These are phyloP conservation scores for Orestias chungarensis DNA, from an alignment of 2,797 vertebrate genomes.

Conservation along the genomic window DNA sequence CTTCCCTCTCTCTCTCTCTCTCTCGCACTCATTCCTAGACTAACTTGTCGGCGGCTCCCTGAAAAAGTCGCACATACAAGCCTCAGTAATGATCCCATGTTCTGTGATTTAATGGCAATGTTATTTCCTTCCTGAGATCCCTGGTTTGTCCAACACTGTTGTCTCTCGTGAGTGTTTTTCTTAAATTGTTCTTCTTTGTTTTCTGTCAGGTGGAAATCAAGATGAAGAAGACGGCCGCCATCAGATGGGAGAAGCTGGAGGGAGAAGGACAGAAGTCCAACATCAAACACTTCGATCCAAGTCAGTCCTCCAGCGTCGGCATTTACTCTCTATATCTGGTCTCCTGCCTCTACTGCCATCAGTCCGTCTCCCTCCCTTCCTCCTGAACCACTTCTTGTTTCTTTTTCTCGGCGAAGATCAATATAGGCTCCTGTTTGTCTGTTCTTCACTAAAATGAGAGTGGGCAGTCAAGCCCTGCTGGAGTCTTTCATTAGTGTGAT, in stretches of 20 bases:
- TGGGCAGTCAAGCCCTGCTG: constrained; percentile 60
- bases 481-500: constrained; percentile 70
- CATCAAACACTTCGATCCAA: constrained; percentile 78
- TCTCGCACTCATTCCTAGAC: constrained; percentile 17
- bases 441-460: constrained; percentile 64
- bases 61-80: constrained; percentile 53
- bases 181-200: constrained; percentile 1
- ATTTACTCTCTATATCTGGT: constrained; percentile 29
- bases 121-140: constrained; percentile 64
- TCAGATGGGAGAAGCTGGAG: constrained; percentile 85
- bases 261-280: constrained; percentile 77
- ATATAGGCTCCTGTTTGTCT: constrained; percentile 67
- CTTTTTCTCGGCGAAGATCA: constrained; percentile 51
- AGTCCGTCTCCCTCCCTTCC: background rate
- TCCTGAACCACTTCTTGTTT: constrained; percentile 15
- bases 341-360: constrained; percentile 13
- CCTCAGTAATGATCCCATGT: constrained; percentile 70
- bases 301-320: constrained; percentile 68
- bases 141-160: constrained; percentile 54
- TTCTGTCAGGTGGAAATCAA: constrained; percentile 92
- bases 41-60: constrained; percentile 39
- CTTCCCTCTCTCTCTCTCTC: constrained; percentile 37
- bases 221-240: constrained; percentile 94
- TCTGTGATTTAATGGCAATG: constrained; percentile 58
- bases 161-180: constrained; percentile 10